Conservation (phyloP, 2,797 vertebrate genomes). For the Epinephelus awoara region DNA sequence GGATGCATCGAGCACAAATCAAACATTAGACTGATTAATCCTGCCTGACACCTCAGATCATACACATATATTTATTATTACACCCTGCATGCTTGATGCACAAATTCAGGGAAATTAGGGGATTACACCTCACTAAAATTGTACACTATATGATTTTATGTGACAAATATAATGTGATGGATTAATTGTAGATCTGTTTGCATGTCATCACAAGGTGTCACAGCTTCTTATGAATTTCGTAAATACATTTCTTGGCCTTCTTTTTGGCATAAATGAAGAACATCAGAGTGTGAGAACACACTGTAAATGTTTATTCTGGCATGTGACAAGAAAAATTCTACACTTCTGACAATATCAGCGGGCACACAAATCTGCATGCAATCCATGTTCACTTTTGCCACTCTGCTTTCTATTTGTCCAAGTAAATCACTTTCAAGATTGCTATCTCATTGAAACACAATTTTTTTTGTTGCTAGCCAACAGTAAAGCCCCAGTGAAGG, state of each 20-base stretch:
- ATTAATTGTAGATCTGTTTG: not conserved
- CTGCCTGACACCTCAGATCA: too few species aligned
- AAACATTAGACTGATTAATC: too few species aligned
- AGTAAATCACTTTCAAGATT: slow-evolving; percentile 45
- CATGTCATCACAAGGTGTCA: not conserved
- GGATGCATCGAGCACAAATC: too few species aligned
- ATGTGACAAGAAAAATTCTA: not conserved
- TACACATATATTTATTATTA: too few species aligned
- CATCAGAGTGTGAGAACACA: not conserved
- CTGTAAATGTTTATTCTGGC: not conserved
- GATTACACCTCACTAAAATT: too few species aligned
- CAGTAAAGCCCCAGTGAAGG: not conserved
- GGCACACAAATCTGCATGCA: slow-evolving; percentile 4
- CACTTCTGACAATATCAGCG: not conserved
- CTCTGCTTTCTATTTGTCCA: slow-evolving; percentile 36
- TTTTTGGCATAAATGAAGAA: not conserved
- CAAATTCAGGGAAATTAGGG: too few species aligned
- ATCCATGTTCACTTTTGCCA: slow-evolving; percentile 17
- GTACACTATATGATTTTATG: too few species aligned
- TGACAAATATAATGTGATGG: too few species aligned
- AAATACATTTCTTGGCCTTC: not conserved
- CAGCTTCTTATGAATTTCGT: not conserved
- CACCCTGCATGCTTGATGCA: too few species aligned
- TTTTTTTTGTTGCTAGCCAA: slow-evolving; percentile 5
- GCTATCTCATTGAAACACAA: slow-evolving; percentile 3